These are phyloP conservation scores for Sarcoramphus papa DNA, from an alignment of 2,797 vertebrate genomes.

Conservation along the genomic window DNA sequence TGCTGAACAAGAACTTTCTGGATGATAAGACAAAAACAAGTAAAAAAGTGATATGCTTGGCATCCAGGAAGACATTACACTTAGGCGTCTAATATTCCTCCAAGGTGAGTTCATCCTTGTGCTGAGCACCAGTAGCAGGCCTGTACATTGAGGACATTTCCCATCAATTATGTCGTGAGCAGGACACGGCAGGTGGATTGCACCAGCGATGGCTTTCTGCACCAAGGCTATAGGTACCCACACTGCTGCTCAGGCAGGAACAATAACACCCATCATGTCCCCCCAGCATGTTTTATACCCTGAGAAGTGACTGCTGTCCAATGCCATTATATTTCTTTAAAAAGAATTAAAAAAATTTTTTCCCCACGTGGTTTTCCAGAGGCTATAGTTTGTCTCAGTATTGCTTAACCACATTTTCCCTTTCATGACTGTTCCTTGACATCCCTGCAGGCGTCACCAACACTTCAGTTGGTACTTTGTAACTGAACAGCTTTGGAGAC, in stretches of 20 bases:
- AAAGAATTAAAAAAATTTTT: background rate
- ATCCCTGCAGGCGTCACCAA: background rate
- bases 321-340: background rate
- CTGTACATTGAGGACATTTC: background rate
- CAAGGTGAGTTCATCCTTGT: background rate
- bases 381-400: background rate
- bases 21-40: background rate
- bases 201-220: background rate
- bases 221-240: background rate
- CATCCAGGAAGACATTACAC: background rate
- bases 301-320: background rate
- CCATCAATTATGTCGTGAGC: no score
- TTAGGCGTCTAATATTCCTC: background rate
- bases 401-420: background rate
- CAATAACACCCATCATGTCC: accelerated
- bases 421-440: background rate
- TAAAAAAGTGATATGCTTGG: background rate
- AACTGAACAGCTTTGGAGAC: background rate
- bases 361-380: background rate
- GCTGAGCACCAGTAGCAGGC: background rate
- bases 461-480: background rate
- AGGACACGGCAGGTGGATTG: background rate
- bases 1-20: background rate
- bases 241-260: background rate
- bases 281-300: background rate